phyloP scores from a whole-genome alignment of 2,888 invertebrate genomes.

The Octodonta nipae region DNA sequence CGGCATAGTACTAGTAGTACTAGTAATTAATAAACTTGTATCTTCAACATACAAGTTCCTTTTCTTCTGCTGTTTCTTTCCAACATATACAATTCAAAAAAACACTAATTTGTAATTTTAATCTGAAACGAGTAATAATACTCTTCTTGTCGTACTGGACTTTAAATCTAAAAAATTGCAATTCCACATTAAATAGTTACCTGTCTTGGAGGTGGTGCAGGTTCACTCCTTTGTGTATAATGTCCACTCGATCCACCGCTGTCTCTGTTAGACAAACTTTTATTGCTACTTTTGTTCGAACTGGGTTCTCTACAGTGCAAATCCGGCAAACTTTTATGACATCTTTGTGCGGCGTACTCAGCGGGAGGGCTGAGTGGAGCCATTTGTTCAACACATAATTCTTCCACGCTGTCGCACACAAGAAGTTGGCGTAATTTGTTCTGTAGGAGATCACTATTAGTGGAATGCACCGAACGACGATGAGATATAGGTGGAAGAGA shows the following conservation, averaged over 20 bases:
- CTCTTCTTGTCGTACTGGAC: too few species aligned
- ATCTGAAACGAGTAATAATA: too few species aligned
- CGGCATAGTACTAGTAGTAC: too few species aligned
- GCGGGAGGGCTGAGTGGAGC: constrained; percentile 57
- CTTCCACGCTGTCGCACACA: constrained; percentile 61
- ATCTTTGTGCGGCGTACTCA: constrained; percentile 57
- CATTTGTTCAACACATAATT: constrained; percentile 39
- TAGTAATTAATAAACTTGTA: too few species aligned
- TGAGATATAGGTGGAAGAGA: constrained; percentile 41
- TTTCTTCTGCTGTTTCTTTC: too few species aligned
- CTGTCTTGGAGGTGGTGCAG: constrained; percentile 39
- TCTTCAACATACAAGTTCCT: too few species aligned
- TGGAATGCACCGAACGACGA: constrained; percentile 38
- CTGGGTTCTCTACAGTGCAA: constrained; percentile 36
- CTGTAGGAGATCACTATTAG: constrained; percentile 54
- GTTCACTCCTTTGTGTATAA: constrained; percentile 70
- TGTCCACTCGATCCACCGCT: constrained; percentile 74
- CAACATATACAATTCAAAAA: too few species aligned
- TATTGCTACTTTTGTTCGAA: constrained; percentile 37
- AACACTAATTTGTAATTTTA: too few species aligned
- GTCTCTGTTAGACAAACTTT: constrained; percentile 51
- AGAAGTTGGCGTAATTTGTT: constrained; percentile 64
- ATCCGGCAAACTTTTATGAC: constrained; percentile 70
- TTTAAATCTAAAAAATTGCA: too few species aligned
- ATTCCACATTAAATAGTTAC: too few species aligned